These are phyloP conservation scores for Antigone vipio DNA, from an alignment of 2,113 vertebrate species.

Conservation along the genomic window DNA sequence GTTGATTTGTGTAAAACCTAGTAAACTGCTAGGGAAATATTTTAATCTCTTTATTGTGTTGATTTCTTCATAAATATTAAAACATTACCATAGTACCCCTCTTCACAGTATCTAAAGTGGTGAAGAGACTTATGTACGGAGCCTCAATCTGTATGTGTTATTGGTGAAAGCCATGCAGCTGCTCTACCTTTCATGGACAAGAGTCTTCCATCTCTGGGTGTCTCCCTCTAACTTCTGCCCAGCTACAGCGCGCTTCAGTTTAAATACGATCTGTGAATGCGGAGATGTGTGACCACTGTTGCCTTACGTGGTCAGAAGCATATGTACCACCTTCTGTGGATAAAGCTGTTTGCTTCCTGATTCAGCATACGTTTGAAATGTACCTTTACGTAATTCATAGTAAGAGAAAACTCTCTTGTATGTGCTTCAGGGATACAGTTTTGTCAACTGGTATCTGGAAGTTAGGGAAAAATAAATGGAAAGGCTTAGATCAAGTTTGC, in stretches of 20 bases:
- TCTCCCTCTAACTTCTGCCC: not conserved
- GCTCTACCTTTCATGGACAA: not conserved
- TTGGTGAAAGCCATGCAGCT: not conserved
- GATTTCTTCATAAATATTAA: not conserved
- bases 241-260: not conserved
- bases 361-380: not conserved
- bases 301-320: rapidly evolving
- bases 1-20: not conserved
- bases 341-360: not conserved
- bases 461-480: not conserved
- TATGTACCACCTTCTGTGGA: not conserved
- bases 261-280: rapidly evolving
- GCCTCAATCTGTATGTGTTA: not conserved
- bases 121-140: not conserved
- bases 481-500: not conserved
- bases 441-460: not conserved
- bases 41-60: not conserved
- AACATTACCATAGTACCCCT: not conserved
- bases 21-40: not conserved
- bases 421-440: not conserved
- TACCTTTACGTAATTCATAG: rapidly evolving
- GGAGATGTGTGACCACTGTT: not conserved
- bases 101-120: not conserved
- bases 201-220: not conserved
- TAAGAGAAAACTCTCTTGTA: rapidly evolving